Evolutionary conservation across 2,113 vertebrate genomes (phyloP).

Genomic region (Pseudorhombus dupliciocellatus): DNA sequence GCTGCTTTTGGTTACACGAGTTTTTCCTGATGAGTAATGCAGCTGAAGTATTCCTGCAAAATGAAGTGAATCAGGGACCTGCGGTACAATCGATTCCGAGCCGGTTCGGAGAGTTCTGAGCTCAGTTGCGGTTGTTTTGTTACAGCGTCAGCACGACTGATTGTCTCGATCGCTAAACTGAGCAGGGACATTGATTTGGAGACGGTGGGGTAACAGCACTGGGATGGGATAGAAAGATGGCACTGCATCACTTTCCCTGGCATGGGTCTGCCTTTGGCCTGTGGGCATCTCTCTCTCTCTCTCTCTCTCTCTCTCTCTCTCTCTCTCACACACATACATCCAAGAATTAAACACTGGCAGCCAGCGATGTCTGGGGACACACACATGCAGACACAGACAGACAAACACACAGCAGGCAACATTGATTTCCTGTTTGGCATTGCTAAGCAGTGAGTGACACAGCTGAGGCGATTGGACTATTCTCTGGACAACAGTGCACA

Average conservation of each 20-base stretch:
- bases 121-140: conserved; percentile 46
- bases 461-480: conserved; percentile 51
- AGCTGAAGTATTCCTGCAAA: not conserved
- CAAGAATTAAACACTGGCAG: conserved; percentile 51
- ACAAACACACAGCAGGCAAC: conserved; percentile 48
- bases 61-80: conserved; percentile 21
- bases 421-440: conserved; percentile 76
- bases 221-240: conserved; percentile 34
- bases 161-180: conserved; percentile 53
- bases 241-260: conserved; percentile 55
- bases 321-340: conserved; percentile 27
- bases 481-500: conserved; percentile 53
- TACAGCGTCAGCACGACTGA: conserved; percentile 44
- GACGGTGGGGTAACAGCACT: conserved; percentile 17
- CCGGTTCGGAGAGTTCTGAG: conserved; percentile 20
- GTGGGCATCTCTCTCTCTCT: conserved; percentile 36
- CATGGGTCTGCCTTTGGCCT: conserved; percentile 56
- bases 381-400: conserved; percentile 19
- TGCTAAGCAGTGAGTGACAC: conserved; percentile 62
- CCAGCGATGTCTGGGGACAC: conserved; percentile 58
- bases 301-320: not conserved
- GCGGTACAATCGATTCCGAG: conserved; percentile 52
- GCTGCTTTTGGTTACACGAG: not conserved
- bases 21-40: conserved; percentile 17
- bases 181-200: conserved; percentile 62